phyloP scores from a whole-genome alignment of 1,140 invertebrate genomes.

The Ruditapes philippinarum region DNA sequence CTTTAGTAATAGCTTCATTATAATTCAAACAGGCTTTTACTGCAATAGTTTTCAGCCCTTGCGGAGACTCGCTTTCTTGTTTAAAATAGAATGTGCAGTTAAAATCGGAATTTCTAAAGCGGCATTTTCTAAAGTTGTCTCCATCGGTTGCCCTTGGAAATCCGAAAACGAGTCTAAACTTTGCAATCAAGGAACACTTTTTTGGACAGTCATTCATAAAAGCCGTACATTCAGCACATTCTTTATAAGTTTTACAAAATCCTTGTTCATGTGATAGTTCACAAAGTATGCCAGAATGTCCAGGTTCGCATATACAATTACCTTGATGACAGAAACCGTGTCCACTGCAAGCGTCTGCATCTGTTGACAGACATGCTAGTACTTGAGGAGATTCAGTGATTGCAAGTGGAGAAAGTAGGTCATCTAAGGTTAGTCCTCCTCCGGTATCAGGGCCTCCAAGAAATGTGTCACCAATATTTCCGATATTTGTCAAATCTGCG shows the following conservation, averaged over 20 bases:
- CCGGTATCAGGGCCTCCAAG: background rate
- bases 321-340: conserved; percentile 22
- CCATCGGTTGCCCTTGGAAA: background rate
- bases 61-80: background rate
- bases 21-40: conserved; percentile 30
- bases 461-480: background rate
- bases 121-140: background rate
- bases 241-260: conserved; percentile 16
- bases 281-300: background rate
- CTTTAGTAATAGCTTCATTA: background rate
- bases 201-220: conserved; percentile 1
- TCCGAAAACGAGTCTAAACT: conserved; percentile 19
- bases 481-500: background rate
- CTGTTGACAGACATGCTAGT: background rate
- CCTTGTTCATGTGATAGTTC: background rate
- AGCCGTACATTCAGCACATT: conserved; percentile 25
- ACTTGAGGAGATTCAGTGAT: background rate
- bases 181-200: conserved; percentile 10
- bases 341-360: background rate
- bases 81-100: conserved; percentile 28
- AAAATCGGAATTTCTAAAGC: background rate
- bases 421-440: background rate
- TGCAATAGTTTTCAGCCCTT: conserved; percentile 9
- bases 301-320: background rate
- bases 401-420: background rate